Evolutionary conservation across 2,888 invertebrate species (phyloP).

Genomic region (Cryptophagus acutangulus): DNA sequence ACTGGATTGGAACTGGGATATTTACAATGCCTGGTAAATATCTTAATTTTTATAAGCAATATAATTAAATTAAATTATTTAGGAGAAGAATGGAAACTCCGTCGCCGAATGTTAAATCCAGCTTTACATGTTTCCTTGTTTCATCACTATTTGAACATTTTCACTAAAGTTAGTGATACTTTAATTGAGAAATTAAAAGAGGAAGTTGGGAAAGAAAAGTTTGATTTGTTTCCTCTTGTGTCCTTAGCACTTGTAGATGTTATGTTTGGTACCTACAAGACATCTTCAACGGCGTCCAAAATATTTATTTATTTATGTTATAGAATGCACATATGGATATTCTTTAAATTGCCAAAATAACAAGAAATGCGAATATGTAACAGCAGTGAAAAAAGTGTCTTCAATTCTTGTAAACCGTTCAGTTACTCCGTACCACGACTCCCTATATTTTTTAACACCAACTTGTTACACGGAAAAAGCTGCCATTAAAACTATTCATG

Average conservation of each 20-base stretch:
- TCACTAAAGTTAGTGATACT: slow-evolving; percentile 58
- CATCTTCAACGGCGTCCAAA: background rate
- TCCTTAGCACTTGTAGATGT: slow-evolving; percentile 58
- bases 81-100: slow-evolving; percentile 59
- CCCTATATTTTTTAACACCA: background rate
- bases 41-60: background rate
- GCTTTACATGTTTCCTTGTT: slow-evolving; percentile 75
- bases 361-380: slow-evolving; percentile 65
- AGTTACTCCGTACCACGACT: background rate
- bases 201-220: slow-evolving; percentile 42
- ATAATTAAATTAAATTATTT: background rate
- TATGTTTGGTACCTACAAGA: slow-evolving; percentile 55
- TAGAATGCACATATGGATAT: slow-evolving; percentile 83
- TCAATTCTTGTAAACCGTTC: background rate
- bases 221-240: slow-evolving; percentile 60
- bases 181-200: slow-evolving; percentile 53
- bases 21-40: slow-evolving; percentile 29
- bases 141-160: slow-evolving; percentile 64
- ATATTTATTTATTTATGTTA: slow-evolving; percentile 9
- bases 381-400: slow-evolving; percentile 58
- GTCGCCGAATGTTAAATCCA: slow-evolving; percentile 69
- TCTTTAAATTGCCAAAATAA: slow-evolving; percentile 66
- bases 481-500: background rate
- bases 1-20: slow-evolving; percentile 43
- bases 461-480: background rate